Evolutionary conservation across 2,113 vertebrate species (phyloP), one percentile per base, ranked within the genome.

Genomic region (Caloenas nicobarica): DNA sequence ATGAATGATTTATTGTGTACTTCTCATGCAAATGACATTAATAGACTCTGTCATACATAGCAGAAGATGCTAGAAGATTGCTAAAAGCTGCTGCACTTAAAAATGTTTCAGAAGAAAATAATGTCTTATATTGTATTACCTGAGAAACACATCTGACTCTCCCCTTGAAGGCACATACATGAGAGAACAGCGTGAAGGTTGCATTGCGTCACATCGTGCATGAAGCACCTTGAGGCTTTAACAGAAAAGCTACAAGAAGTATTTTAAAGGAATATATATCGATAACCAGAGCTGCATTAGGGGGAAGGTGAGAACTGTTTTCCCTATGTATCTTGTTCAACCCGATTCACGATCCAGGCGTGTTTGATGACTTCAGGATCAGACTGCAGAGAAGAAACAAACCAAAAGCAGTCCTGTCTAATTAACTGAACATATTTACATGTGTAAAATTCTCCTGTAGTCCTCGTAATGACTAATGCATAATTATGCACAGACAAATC

Each of bases 401-500:
- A 96, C 96, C 95, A 88, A 97, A 95, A 96, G 94, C 92, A 86
- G 88, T 93, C 93, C 94, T 91, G 95, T 92, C 95, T 97, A 97
- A 97, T 97, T 97, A 97, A 94, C 95, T 89, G 92, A 96, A 94
- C 96, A 96, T 96, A 96, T 97, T 97, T 97, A 97, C 96, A 97
- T 96, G 95, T 96, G 96, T 96, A 96, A 96, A 97, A 97, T 92
- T 97, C 96, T 97, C 95, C 96, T 97, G 97, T 96, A 96, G 95
- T 81, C 96, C 85, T 96, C 40, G 23, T 97, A 96, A 96, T 93
- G 95, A 96, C 94, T 96, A 96, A 96, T 96, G 91, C 96, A 94
- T 97, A 96, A 97, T 97, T 97, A 97, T 96, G 97, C 97, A 69
- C 77, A 96, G 95, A 96, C 96, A 97, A 97, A 97, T 97, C 97